These are phyloP conservation scores for Hyperoplus immaculatus DNA, from an alignment of 2,797 vertebrate genomes.

Conservation along the genomic window DNA sequence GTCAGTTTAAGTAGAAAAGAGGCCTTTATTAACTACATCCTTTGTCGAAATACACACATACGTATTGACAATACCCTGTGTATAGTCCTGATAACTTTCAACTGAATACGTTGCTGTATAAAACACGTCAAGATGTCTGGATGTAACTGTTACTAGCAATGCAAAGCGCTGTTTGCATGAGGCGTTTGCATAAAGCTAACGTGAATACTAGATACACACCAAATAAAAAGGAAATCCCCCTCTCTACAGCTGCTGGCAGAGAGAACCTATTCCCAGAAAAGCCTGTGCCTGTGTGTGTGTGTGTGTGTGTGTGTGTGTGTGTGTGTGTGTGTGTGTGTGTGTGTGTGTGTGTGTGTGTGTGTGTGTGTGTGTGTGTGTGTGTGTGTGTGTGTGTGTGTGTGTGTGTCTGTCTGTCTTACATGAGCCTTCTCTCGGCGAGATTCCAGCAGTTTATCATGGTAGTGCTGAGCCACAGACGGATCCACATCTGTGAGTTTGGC, in stretches of 20 bases:
- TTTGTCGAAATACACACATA: background rate
- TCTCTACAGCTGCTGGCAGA: background rate
- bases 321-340: background rate
- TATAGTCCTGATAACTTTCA: background rate
- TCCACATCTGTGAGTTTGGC: conserved; percentile 94
- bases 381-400: background rate
- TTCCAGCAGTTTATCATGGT: conserved; percentile 94
- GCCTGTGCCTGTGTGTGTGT: background rate
- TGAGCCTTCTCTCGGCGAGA: conserved; percentile 96
- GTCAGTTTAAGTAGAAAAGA: background rate
- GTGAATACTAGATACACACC: background rate
- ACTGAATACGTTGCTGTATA: background rate
- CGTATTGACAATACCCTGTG: background rate
- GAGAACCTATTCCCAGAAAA: background rate
- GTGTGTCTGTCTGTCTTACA: conserved; percentile 83
- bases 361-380: background rate
- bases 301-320: background rate
- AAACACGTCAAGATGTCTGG: background rate
- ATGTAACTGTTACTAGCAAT: conserved; percentile 45
- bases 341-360: background rate
- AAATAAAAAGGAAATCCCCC: conserved; percentile 13
- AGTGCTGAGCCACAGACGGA: conserved; percentile 93
- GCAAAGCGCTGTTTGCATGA: conserved; percentile 52
- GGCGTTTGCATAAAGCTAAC: conserved; percentile 60
- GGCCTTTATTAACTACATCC: background rate